phyloP scores from a whole-genome alignment of 2,888 invertebrate genomes.

The Oxyteleia sp. region DNA sequence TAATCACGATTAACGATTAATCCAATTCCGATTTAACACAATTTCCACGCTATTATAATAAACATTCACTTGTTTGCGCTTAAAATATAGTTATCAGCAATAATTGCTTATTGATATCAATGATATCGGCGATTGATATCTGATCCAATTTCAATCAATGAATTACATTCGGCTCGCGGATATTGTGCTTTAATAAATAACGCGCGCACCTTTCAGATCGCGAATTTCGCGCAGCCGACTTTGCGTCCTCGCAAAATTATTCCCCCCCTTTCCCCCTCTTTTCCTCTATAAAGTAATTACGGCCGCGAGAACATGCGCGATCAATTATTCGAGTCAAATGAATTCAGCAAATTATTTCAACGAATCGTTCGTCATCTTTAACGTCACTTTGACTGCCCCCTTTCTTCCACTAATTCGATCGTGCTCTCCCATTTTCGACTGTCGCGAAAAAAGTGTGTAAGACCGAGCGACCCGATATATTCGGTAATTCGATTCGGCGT shows the following conservation, averaged over 20 bases:
- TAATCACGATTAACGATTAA: constrained; percentile 53
- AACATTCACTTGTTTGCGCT: constrained; percentile 54
- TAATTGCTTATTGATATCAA: constrained; percentile 51
- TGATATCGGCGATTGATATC: constrained; percentile 54
- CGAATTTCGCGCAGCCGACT: constrained; percentile 1
- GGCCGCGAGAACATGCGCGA: constrained; percentile 8
- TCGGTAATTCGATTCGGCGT: constrained; percentile 73
- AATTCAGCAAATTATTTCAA: constrained; percentile 56
- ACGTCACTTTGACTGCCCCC: constrained; percentile 54
- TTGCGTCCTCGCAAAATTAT: background rate
- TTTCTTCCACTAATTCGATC: constrained; percentile 61
- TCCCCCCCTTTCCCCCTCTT: too few relatives aligned
- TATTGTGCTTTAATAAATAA: constrained; percentile 39
- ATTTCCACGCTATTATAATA: constrained; percentile 54
- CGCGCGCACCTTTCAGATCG: background rate
- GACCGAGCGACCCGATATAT: constrained; percentile 66
- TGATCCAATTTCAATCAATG: constrained; percentile 47
- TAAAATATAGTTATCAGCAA: constrained; percentile 51
- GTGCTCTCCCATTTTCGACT: constrained; percentile 64
- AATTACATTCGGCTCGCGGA: constrained; percentile 33
- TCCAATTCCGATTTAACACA: constrained; percentile 7
- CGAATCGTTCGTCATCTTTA: constrained; percentile 69
- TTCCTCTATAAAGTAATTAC: background rate
- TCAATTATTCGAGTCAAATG: constrained; percentile 56
- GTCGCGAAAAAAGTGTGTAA: constrained; percentile 65